Conservation (phyloP, 2,797 vertebrate genomes). For the Mus caroli region DNA sequence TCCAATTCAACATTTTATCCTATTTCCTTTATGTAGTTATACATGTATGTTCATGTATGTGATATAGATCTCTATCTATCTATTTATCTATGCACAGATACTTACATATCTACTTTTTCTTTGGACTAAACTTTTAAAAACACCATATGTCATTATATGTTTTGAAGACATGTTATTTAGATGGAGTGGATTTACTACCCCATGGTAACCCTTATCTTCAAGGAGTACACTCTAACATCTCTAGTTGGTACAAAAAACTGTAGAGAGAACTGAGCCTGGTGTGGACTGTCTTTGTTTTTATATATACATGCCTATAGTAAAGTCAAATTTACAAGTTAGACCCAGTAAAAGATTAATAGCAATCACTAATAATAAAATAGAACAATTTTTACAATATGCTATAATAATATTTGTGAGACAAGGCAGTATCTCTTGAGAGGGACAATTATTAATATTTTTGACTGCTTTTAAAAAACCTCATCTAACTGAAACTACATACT, state of each 20-base stretch:
- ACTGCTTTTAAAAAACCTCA: background rate
- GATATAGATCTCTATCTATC: background rate
- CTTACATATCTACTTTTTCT: background rate
- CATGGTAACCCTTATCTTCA: background rate
- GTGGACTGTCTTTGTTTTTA: background rate
- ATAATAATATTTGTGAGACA: background rate
- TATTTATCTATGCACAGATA: background rate
- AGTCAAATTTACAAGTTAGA: background rate
- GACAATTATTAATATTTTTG: background rate
- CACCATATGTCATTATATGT: background rate
- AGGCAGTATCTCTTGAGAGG: background rate
- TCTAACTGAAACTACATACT: background rate
- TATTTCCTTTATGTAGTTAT: background rate
- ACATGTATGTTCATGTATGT: background rate
- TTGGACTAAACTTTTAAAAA: slow-evolving; percentile 39
- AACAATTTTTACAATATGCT: background rate
- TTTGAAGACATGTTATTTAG: background rate
- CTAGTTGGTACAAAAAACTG: background rate
- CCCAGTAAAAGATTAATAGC: background rate
- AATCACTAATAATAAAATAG: background rate
- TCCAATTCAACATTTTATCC: background rate
- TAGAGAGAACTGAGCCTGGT: background rate
- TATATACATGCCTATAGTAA: background rate
- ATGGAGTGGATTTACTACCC: background rate
- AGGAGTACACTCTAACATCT: background rate